Evolutionary conservation across 2,888 invertebrate genomes (phyloP), one percentile per base, ranked within the genome.

Genomic region (Neria commutata): DNA sequence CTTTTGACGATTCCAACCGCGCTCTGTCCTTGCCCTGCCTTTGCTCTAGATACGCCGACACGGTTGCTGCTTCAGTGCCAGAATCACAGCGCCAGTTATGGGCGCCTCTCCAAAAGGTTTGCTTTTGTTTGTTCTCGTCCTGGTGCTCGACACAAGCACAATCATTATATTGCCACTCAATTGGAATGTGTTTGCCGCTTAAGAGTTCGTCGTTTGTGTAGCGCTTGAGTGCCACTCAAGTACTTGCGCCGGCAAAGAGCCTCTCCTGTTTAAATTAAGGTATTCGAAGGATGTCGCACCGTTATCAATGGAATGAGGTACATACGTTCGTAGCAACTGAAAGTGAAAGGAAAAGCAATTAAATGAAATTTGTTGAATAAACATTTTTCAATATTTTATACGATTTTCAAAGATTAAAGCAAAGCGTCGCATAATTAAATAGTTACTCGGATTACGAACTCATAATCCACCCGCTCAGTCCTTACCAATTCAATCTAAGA

Each of bases 151-250:
- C n/a, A 3, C n/a, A 14, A 4, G 11, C n/a, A n/a, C n/a, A n/a
- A n/a, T n/a, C n/a, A 16, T 42, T 42, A 19, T 19, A 14, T 42
- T 19, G n/a, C 42, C 42, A 42, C 19, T 42, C n/a, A 19, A 42
- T 42, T 16, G 19, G 19, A 42, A 42, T 33, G 29, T 14, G 40
- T 42, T 46, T 46, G 33, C 29, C 64, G 61, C 65, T 73, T 73
- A 74, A 65, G 64, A 66, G 65, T 60, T 72, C 63, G 67, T 64
- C 72, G 64, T 63, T 68, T 67, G 61, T 47, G 54, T 54, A 29
- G 8, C 37, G 17, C 24, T 53, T n/a, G 29, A 58, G 57, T 60
- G 60, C 50, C 53, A 54, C 45, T 56, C 49, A 51, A 56, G 56
- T 61, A 57, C 47, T 54, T 57, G 46, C 19, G 19, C 50, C 25